phyloP scores from a whole-genome alignment of 2,888 invertebrate species.

The Cremastinae sp. region DNA sequence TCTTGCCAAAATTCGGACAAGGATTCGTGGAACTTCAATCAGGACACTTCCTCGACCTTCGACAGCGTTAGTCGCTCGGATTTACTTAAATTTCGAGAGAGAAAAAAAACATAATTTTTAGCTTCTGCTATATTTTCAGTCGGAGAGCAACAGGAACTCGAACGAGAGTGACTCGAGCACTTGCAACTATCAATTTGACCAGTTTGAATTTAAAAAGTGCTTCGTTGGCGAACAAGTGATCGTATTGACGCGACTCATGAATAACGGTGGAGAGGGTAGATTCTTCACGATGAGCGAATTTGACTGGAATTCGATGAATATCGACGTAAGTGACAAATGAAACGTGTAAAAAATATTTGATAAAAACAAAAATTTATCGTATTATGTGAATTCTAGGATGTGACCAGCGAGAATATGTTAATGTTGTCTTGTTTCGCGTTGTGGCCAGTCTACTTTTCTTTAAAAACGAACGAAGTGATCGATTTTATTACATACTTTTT shows the following conservation, averaged over 20 bases:
- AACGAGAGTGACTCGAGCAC: background rate
- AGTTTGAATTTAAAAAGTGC: slow-evolving; percentile 79
- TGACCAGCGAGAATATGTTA: slow-evolving; percentile 72
- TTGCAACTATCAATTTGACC: slow-evolving; percentile 23
- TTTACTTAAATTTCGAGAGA: background rate
- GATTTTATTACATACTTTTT: slow-evolving; percentile 77
- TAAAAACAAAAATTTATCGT: background rate
- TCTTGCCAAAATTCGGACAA: slow-evolving; percentile 38
- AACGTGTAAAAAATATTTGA: background rate
- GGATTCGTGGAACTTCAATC: slow-evolving; percentile 26
- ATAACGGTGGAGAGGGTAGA: slow-evolving; percentile 76
- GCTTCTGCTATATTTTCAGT: slow-evolving; percentile 12
- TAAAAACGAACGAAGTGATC: slow-evolving; percentile 75
- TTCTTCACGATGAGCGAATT: slow-evolving; percentile 81
- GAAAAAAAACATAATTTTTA: background rate
- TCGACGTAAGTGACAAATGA: slow-evolving; percentile 72
- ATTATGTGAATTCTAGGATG: slow-evolving; percentile 65
- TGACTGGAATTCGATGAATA: slow-evolving; percentile 78
- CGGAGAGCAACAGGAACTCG: slow-evolving; percentile 9
- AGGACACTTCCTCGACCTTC: background rate
- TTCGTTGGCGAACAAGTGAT: slow-evolving; percentile 77
- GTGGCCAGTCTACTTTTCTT: slow-evolving; percentile 79
- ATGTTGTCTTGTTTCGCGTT: slow-evolving; percentile 75
- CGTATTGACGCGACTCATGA: slow-evolving; percentile 74
- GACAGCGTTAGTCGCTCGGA: slow-evolving; percentile 39